Conservation (phyloP, 2,888 invertebrate genomes). For the Carterocephalus palaemon region DNA sequence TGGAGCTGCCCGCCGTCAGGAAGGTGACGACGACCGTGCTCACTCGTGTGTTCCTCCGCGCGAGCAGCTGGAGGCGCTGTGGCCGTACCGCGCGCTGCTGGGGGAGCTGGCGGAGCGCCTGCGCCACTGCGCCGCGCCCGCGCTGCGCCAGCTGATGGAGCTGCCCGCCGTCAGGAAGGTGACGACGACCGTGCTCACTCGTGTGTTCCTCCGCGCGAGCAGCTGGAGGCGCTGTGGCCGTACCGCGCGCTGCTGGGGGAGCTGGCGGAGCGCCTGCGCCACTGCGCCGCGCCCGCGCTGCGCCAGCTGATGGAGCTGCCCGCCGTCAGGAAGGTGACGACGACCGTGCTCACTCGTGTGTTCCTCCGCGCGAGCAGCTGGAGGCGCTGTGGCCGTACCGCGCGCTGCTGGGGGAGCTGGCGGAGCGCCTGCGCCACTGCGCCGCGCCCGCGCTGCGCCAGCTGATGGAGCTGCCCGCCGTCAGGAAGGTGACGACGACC, state of each 20-base stretch:
- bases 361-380: slow-evolving; percentile 85
- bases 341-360: slow-evolving; percentile 85
- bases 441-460: slow-evolving; percentile 88
- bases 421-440: slow-evolving; percentile 87
- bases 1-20: slow-evolving; percentile 94
- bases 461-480: slow-evolving; percentile 92
- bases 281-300: slow-evolving; percentile 90
- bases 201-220: slow-evolving; percentile 86
- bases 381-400: slow-evolving; percentile 90
- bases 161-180: slow-evolving; percentile 91
- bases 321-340: slow-evolving; percentile 88
- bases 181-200: too few relatives aligned
- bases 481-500: slow-evolving; percentile 89
- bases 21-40: too few relatives aligned
- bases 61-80: slow-evolving; percentile 87
- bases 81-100: slow-evolving; percentile 89
- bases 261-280: slow-evolving; percentile 86
- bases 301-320: slow-evolving; percentile 92
- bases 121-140: slow-evolving; percentile 88
- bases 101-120: slow-evolving; percentile 85
- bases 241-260: slow-evolving; percentile 86
- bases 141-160: slow-evolving; percentile 90
- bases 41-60: slow-evolving; percentile 85
- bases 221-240: slow-evolving; percentile 89
- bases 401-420: slow-evolving; percentile 86